Conservation (phyloP, 2,113 vertebrate species). For the Progne subis region DNA sequence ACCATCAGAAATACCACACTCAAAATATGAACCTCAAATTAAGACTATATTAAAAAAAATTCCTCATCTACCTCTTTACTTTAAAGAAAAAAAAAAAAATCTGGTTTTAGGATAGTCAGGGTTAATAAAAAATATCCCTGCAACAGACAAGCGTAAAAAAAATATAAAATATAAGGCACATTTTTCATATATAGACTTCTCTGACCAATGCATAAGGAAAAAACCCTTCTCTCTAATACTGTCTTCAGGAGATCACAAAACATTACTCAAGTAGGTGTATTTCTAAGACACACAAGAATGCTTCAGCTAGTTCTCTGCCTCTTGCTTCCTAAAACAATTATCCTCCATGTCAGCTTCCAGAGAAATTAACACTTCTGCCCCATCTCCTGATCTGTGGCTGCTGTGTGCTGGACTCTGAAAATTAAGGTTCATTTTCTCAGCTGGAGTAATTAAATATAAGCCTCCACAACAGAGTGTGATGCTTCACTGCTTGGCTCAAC, state of each 20-base stretch:
- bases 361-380: not conserved
- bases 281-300: not conserved
- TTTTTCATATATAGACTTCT: not conserved
- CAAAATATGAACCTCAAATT: not conserved
- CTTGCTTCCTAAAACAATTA: not conserved
- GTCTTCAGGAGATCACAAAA: not conserved
- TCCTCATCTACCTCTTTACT: not conserved
- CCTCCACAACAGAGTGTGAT: not conserved
- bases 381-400: not conserved
- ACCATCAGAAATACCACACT: not conserved
- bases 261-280: not conserved
- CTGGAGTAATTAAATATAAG: not conserved
- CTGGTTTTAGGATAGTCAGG: not conserved
- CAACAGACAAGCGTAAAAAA: not conserved
- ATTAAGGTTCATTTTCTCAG: not conserved
- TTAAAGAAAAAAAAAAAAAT: not conserved
- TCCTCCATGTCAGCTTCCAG: not conserved
- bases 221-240: fast-evolving
- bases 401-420: not conserved
- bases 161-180: not conserved
- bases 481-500: not conserved
- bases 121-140: not conserved
- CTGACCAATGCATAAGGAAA: not conserved
- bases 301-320: not conserved
- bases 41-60: not conserved